phyloP scores from a whole-genome alignment of 2,113 vertebrate species.

The Antigone vipio region DNA sequence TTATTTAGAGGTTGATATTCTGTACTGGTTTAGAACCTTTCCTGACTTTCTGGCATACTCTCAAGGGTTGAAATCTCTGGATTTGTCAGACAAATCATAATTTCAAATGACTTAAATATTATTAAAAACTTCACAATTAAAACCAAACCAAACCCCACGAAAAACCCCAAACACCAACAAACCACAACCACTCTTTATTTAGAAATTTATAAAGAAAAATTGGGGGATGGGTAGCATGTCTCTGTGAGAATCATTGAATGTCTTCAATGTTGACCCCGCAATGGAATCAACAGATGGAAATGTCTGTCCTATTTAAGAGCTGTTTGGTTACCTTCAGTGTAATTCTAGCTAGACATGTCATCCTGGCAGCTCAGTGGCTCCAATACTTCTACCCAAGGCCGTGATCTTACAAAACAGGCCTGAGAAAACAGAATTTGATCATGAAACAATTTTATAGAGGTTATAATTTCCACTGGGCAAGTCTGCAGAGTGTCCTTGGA shows the following conservation, averaged over 20 bases:
- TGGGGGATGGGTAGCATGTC: fast-evolving
- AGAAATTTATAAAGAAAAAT: neutral
- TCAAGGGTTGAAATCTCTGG: neutral
- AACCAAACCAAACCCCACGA: neutral
- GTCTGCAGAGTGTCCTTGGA: slow-evolving; percentile 14
- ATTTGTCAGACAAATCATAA: neutral
- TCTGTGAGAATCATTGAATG: neutral
- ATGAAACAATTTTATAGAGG: neutral
- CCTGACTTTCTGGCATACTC: neutral
- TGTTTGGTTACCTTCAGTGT: neutral
- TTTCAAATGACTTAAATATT: neutral
- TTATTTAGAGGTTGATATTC: neutral
- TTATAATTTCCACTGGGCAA: slow-evolving; percentile 50
- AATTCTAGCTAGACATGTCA: neutral
- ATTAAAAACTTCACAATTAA: neutral
- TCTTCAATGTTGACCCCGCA: neutral
- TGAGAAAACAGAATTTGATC: slow-evolving; percentile 48
- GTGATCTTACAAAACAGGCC: neutral
- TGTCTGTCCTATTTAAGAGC: neutral
- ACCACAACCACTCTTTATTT: neutral
- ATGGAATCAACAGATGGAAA: neutral
- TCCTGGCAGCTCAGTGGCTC: neutral
- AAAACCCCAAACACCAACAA: neutral
- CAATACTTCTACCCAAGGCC: neutral
- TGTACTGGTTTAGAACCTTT: neutral